These are phyloP conservation scores for Chloropsis cyanopogon DNA, from an alignment of 2,113 vertebrate genomes.

Conservation along the genomic window DNA sequence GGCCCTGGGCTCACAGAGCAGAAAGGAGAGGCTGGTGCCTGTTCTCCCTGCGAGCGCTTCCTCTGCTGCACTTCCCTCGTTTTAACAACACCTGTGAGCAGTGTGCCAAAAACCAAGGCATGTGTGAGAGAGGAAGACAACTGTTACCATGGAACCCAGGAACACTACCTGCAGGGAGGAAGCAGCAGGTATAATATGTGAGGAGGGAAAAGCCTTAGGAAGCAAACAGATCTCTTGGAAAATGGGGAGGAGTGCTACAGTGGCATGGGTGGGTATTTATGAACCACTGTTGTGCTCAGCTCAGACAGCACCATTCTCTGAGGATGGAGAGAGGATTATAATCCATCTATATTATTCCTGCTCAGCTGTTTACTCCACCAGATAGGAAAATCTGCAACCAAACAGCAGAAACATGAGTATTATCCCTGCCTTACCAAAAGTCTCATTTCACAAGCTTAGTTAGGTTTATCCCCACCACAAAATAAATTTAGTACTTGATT, in stretches of 20 bases:
- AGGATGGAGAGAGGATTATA: neutral
- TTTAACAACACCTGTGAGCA: neutral
- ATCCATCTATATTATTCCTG: neutral
- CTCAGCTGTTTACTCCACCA: neutral
- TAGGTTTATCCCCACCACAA: neutral
- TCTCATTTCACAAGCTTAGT: neutral
- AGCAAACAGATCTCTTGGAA: neutral
- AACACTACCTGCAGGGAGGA: neutral
- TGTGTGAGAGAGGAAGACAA: neutral
- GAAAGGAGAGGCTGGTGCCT: fast-evolving
- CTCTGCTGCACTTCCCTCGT: fast-evolving
- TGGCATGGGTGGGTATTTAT: neutral
- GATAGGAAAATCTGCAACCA: neutral
- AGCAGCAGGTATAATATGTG: neutral
- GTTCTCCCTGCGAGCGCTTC: fast-evolving
- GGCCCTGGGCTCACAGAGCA: neutral
- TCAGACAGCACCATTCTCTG: neutral
- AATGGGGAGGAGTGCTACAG: neutral
- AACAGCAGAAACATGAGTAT: neutral
- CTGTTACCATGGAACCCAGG: neutral
- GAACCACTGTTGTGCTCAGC: neutral
- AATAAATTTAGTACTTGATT: neutral
- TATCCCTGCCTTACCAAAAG: neutral
- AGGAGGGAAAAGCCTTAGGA: neutral
- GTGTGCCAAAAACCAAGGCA: neutral